phyloP scores from a whole-genome alignment of 2,113 vertebrate species.

The Pardalotus punctatus region DNA sequence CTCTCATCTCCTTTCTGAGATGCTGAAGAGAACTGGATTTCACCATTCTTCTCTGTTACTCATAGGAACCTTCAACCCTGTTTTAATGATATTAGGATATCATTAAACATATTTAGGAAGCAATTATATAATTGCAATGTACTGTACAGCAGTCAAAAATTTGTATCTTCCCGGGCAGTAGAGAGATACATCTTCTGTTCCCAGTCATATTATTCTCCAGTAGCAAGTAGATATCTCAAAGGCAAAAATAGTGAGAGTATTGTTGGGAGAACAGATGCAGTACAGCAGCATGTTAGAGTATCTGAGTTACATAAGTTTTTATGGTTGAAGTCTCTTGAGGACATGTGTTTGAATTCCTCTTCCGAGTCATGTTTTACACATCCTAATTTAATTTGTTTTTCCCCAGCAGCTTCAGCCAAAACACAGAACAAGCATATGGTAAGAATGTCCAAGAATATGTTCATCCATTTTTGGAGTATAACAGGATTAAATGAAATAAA shows the following conservation, averaged over 20 bases:
- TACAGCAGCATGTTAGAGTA: background rate
- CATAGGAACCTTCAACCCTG: background rate
- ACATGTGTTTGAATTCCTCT: background rate
- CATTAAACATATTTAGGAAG: background rate
- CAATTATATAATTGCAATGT: background rate
- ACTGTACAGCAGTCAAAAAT: background rate
- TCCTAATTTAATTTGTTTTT: background rate
- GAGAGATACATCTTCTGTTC: background rate
- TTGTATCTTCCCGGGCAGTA: background rate
- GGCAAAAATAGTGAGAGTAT: background rate
- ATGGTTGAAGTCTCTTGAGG: background rate
- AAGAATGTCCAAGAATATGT: background rate
- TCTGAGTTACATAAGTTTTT: background rate
- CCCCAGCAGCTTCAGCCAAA: background rate
- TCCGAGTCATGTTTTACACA: background rate
- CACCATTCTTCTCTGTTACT: background rate
- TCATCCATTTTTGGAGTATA: background rate
- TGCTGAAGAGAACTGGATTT: background rate
- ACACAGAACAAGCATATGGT: background rate
- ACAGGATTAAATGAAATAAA: background rate
- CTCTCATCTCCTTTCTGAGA: background rate
- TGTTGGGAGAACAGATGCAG: background rate
- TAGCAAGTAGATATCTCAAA: background rate
- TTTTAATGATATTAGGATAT: background rate
- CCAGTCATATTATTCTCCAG: background rate